Percentiles rank a stretch among this genome's conserved stretches.
Evolutionary conservation across 2,797 vertebrate species (phyloP).

Genomic region (Tachyglossus aculeatus): DNA sequence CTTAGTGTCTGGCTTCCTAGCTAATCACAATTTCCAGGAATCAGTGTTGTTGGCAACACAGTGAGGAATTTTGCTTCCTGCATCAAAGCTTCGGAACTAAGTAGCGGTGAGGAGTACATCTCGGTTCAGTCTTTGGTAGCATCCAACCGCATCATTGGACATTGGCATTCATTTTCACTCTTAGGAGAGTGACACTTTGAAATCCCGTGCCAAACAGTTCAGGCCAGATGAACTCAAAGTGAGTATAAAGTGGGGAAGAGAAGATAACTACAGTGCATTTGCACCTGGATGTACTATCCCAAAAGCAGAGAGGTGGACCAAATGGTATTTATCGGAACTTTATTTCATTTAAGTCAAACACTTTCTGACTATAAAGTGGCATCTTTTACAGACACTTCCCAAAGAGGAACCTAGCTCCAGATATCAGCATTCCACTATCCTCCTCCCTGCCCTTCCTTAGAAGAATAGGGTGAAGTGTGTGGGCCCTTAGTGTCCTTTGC

Average conservation of each 20-base stretch:
- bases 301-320: conserved; percentile 39
- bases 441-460: conserved; percentile 19
- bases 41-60: conserved; percentile 40
- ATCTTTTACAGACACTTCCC: neutral
- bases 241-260: conserved; percentile 33
- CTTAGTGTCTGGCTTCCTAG: conserved; percentile 62
- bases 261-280: conserved; percentile 9
- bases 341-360: conserved; percentile 15
- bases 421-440: conserved; percentile 9
- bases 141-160: conserved; percentile 42
- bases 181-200: conserved; percentile 46
- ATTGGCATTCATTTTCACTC: conserved; percentile 43
- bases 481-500: neutral
- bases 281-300: conserved; percentile 29
- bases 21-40: conserved; percentile 54
- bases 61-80: conserved; percentile 57
- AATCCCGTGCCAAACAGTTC: conserved; percentile 53
- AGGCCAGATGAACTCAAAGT: conserved; percentile 29
- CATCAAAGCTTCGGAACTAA: conserved; percentile 65
- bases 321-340: conserved; percentile 43
- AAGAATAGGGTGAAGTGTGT: neutral
- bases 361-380: conserved; percentile 25
- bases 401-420: neutral
- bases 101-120: conserved; percentile 40
- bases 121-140: conserved; percentile 40